A percentile compares a stretch with the other conserved stretches of the same genome.
These are phyloP conservation scores for Rhagoletis pomonella DNA, from an alignment of 1,140 invertebrate species.

Conservation along the genomic window DNA sequence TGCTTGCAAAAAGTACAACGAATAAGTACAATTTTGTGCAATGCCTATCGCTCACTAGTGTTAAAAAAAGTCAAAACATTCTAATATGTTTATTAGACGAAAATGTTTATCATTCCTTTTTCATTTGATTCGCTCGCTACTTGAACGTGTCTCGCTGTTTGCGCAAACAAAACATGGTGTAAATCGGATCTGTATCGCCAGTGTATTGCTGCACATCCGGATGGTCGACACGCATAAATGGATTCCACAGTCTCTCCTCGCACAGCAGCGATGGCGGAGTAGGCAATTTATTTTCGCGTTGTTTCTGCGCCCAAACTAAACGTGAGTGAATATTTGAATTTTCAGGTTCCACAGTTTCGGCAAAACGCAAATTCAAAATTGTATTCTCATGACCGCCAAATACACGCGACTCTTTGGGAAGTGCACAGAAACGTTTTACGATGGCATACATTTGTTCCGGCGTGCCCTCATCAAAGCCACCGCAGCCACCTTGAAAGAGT, in stretches of 20 bases:
- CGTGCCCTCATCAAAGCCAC: slow-evolving; percentile 96
- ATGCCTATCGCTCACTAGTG: too few species aligned
- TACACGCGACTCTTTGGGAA: slow-evolving; percentile 89
- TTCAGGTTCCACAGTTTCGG: slow-evolving; percentile 85
- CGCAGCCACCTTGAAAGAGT: slow-evolving; percentile 94
- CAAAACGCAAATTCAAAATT: slow-evolving; percentile 91
- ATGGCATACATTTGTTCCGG: slow-evolving; percentile 92
- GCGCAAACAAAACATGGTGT: slow-evolving; percentile 34
- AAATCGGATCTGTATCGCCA: slow-evolving; percentile 35
- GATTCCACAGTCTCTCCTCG: slow-evolving; percentile 91
- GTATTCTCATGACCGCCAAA: slow-evolving; percentile 98
- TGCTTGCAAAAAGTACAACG: too few species aligned
- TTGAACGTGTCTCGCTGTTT: slow-evolving; percentile 28
- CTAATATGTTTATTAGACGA: too few species aligned
- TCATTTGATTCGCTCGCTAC: background rate
- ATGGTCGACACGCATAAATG: slow-evolving; percentile 90
- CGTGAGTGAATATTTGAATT: slow-evolving; percentile 83
- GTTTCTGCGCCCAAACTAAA: slow-evolving; percentile 79
- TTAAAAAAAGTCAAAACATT: too few species aligned
- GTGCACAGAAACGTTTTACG: slow-evolving; percentile 84
- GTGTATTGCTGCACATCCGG: slow-evolving; percentile 37
- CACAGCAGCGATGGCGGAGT: slow-evolving; percentile 92
- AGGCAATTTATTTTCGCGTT: slow-evolving; percentile 78
- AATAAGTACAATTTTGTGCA: too few species aligned
- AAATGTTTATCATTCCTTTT: background rate